Base-by-base conservation (phyloP, 2,113 vertebrate species). In the Oceanites oceanicus region DNA sequence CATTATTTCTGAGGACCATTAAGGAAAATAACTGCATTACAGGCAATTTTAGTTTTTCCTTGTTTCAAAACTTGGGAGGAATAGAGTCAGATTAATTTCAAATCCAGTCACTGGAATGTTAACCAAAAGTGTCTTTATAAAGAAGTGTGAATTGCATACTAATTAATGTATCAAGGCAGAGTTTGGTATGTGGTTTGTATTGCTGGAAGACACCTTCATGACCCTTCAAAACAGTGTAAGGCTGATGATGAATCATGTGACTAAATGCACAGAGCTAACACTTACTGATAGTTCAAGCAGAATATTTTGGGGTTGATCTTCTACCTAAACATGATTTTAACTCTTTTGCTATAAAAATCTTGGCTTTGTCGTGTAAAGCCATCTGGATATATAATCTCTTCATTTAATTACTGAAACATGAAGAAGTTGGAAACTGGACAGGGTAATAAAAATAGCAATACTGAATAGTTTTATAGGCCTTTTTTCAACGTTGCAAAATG, bases 191-290 rank as follows among this genome's bases (percentile, higher is more conserved):
- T 44, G 29, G 16, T 70, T 96, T 73, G 15, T 74, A 59, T 67
- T 52, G 12, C 42, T 78, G n/a, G 49, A 76, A 97, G 38, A 40
- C 52, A 29, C 9, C 32, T 71, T 87, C 38, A 61, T 42, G 42
- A 62, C 55, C 47, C 32, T 45, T 56, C 72, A 75, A 66, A 86
- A 67, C 15, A 40, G n/a, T 23, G 30, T 67, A 68, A 68, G 58
- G n/a, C n/a, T 87, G 73, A 88, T 8, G 5, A 74, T 90, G 75
- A 76, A 74, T 40, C 27, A 63, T 15, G 32, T n/a, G 78, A 75
- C 72, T 86, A 95, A 96, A 94, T 93, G 79, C 42, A 91, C 62
- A 61, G 62, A 88, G 20, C 16, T 44, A 84, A 56, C 56, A 89
- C 26, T 70, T 68, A 58, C 3, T 67, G 7, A 36, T 71, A 74